A percentile compares a stretch with the other conserved stretches of the same genome.
phyloP scores from a whole-genome alignment of 2,113 vertebrate genomes.

The Crotophaga sulcirostris region DNA sequence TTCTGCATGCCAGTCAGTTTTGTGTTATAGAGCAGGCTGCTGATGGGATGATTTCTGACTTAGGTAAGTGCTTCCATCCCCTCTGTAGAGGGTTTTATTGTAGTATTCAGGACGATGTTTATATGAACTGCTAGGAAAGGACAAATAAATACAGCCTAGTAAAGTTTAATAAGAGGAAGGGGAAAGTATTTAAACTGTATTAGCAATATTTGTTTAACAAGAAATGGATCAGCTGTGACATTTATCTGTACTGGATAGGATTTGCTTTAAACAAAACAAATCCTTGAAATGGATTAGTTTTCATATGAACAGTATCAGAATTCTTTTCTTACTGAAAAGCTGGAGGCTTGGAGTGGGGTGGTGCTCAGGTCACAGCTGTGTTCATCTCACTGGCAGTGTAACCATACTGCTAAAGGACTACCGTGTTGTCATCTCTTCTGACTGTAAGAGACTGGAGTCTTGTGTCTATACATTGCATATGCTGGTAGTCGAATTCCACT shows the following conservation, averaged over 20 bases:
- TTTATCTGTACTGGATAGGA: not conserved
- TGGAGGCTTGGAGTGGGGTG: not conserved
- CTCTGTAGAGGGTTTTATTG: not conserved
- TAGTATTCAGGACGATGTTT: not conserved
- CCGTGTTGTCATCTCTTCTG: not conserved
- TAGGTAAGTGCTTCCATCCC: not conserved
- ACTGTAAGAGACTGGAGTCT: not conserved
- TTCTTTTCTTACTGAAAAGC: not conserved
- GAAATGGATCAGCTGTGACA: not conserved
- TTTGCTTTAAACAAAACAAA: slow-evolving; percentile 23
- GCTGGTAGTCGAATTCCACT: not conserved
- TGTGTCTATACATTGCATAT: not conserved
- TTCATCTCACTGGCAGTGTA: not conserved
- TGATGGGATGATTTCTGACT: slow-evolving; percentile 13
- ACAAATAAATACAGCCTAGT: not conserved
- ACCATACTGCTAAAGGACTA: not conserved
- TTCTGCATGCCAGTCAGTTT: not conserved
- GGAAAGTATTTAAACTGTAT: slow-evolving; percentile 1
- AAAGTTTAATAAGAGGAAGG: not conserved
- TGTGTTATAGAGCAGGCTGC: not conserved
- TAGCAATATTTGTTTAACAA: slow-evolving; percentile 8
- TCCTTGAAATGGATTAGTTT: not conserved
- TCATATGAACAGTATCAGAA: not conserved
- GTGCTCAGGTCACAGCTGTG: not conserved
- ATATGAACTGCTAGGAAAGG: not conserved